These are phyloP conservation scores for Malurus alboscapulatus DNA, from an alignment of 2,113 vertebrate species.

Conservation along the genomic window DNA sequence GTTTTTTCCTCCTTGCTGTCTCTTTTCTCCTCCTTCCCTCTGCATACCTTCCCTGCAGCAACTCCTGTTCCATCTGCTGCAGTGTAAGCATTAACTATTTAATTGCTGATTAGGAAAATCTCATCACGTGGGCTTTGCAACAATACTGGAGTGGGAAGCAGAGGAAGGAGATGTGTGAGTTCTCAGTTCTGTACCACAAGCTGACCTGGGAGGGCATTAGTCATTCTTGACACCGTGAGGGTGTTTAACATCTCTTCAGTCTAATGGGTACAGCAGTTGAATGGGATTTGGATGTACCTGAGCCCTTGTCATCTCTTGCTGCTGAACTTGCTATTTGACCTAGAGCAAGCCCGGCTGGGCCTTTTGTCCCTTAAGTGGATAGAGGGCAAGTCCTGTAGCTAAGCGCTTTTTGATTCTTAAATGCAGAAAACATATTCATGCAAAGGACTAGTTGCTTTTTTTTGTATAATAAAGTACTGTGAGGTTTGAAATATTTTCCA, in stretches of 20 bases:
- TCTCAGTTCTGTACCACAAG: background rate
- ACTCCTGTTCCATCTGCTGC: constrained; percentile 34
- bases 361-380: background rate
- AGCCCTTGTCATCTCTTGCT: background rate
- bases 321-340: constrained; percentile 31
- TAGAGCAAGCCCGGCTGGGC: background rate
- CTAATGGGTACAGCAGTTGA: background rate
- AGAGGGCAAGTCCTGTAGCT: background rate
- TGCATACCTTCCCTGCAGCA: constrained; percentile 58
- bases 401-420: background rate
- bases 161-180: background rate
- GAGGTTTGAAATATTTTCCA: background rate
- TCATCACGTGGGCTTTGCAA: background rate
- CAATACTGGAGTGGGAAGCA: background rate
- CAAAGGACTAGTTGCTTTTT: background rate
- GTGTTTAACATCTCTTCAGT: background rate
- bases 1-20: constrained; percentile 4
- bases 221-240: background rate
- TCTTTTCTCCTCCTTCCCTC: constrained; percentile 29
- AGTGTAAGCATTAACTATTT: constrained; percentile 57
- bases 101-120: constrained; percentile 52
- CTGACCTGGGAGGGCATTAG: background rate
- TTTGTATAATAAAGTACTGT: background rate
- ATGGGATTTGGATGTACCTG: background rate
- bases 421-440: background rate